Conservation (phyloP, 2,888 invertebrate species). For the Encarsia formosa region DNA sequence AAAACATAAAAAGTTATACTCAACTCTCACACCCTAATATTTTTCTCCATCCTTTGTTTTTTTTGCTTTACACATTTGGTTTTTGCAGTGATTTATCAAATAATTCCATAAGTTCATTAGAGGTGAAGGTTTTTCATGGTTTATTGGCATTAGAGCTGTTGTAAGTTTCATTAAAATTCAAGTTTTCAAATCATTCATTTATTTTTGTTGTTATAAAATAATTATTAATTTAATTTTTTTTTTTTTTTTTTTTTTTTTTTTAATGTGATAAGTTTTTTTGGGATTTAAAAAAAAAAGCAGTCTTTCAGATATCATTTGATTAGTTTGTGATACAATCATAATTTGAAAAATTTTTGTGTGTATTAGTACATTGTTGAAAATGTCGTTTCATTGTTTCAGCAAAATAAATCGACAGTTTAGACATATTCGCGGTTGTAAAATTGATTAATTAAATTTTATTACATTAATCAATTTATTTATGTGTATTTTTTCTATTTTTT, state of each 20-base stretch:
- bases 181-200: slow-evolving; percentile 14
- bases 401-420: too few species aligned
- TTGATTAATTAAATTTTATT: too few species aligned
- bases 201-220: slow-evolving; percentile 5
- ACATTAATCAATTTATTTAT: too few species aligned
- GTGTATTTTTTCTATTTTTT: too few species aligned
- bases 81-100: slow-evolving; percentile 45
- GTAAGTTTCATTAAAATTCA: slow-evolving; percentile 38
- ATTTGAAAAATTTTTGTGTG: too few species aligned
- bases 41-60: slow-evolving; percentile 24
- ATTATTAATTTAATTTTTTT: slow-evolving; percentile 10
- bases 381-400: too few species aligned
- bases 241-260: neutral
- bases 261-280: slow-evolving; percentile 2
- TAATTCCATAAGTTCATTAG: slow-evolving; percentile 44
- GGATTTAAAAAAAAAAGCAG: slow-evolving; percentile 5
- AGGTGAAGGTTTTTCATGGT: slow-evolving; percentile 46
- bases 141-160: slow-evolving; percentile 47
- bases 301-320: too few species aligned
- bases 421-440: too few species aligned
- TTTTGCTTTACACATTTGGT: slow-evolving; percentile 29
- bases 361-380: too few species aligned
- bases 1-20: too few species aligned
- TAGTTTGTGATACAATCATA: too few species aligned
- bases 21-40: slow-evolving; percentile 26